Evolutionary conservation across 2,888 invertebrate species (phyloP).

Genomic region (Amaurobius ferox): DNA sequence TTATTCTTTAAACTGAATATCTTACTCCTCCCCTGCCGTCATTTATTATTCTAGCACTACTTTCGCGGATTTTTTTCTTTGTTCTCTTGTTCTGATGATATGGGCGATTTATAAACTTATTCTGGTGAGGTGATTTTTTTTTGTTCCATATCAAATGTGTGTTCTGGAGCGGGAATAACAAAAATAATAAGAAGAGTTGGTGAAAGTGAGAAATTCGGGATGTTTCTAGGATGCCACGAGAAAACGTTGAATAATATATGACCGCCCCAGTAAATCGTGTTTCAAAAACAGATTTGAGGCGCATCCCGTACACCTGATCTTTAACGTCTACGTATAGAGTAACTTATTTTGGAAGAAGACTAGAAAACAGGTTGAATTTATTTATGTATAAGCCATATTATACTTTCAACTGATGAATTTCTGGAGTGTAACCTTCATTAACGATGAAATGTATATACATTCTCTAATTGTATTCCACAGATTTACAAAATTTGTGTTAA

Average conservation of each 20-base stretch:
- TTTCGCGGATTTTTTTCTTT: constrained; percentile 20
- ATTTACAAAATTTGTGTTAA: too few relatives aligned
- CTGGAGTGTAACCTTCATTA: too few relatives aligned
- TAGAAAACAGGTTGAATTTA: too few relatives aligned
- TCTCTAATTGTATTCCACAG: too few relatives aligned
- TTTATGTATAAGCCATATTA: too few relatives aligned
- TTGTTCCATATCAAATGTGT: background rate
- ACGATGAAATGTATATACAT: too few relatives aligned
- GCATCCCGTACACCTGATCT: constrained; percentile 38
- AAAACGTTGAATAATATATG: constrained; percentile 67
- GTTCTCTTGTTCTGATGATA: constrained; percentile 55
- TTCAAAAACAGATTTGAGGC: constrained; percentile 65
- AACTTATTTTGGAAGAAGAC: too few relatives aligned
- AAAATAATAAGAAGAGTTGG: background rate
- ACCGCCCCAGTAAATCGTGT: constrained; percentile 53
- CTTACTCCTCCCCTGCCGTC: constrained; percentile 23
- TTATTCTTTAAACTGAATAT: constrained; percentile 59
- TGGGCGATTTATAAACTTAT: constrained; percentile 67
- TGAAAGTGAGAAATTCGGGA: constrained; percentile 29
- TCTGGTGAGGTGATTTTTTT: constrained; percentile 44
- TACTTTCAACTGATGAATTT: too few relatives aligned
- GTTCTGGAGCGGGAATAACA: background rate
- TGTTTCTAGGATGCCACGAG: constrained; percentile 8
- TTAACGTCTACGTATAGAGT: background rate
- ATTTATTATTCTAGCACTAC: background rate